A percentile compares a stretch with the other conserved stretches of the same genome.
Evolutionary conservation across 2,888 invertebrate species (phyloP).

Genomic region (Orthosia cruda): DNA sequence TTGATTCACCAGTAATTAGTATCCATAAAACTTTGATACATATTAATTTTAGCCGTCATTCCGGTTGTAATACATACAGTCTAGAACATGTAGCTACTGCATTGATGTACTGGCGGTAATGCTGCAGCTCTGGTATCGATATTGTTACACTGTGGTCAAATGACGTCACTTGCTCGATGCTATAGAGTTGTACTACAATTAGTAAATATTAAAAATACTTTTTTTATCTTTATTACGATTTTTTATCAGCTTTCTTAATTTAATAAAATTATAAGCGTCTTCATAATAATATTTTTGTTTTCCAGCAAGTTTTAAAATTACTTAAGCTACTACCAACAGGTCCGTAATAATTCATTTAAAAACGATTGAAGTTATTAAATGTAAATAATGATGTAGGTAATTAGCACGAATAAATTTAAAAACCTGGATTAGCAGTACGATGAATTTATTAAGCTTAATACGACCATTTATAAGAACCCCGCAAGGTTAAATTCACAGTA

Average conservation of each 20-base stretch:
- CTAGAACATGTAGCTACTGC: slow-evolving; percentile 48
- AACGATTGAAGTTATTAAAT: slow-evolving; percentile 34
- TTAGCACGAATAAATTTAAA: slow-evolving; percentile 50
- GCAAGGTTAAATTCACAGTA: slow-evolving; percentile 48
- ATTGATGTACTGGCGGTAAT: slow-evolving; percentile 41
- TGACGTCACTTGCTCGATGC: slow-evolving; percentile 31
- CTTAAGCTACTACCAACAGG: not conserved
- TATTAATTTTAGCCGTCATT: slow-evolving; percentile 76
- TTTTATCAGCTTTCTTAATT: not conserved
- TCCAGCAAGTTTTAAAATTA: no score
- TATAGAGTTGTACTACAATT: slow-evolving; percentile 31
- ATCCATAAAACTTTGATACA: slow-evolving; percentile 81
- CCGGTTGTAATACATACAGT: slow-evolving; percentile 59
- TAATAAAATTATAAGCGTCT: not conserved
- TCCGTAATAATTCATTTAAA: slow-evolving; percentile 18
- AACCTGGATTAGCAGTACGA: slow-evolving; percentile 43
- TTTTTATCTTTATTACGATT: not conserved
- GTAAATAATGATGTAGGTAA: slow-evolving; percentile 56
- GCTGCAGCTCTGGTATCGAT: slow-evolving; percentile 38
- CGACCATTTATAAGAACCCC: slow-evolving; percentile 44
- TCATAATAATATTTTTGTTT: not conserved
- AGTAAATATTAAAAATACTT: not conserved
- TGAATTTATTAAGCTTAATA: slow-evolving; percentile 59
- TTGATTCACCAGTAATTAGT: slow-evolving; percentile 81
- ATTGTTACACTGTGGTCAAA: slow-evolving; percentile 57